Base-by-base conservation (phyloP, 2,113 vertebrate species). In the Apistogramma diplotaenia region DNA sequence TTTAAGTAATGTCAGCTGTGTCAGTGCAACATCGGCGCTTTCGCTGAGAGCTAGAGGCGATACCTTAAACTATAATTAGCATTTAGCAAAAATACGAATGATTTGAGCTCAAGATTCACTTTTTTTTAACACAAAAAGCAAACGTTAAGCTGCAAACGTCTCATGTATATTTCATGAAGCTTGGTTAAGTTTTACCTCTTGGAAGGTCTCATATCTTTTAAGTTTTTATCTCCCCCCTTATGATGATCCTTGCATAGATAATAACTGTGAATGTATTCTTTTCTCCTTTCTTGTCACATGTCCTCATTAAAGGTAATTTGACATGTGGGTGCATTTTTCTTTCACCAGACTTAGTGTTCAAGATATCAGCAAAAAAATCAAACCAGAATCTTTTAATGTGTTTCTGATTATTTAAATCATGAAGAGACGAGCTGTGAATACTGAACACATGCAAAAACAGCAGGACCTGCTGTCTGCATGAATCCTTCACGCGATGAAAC, bases 361-460 rank as follows among this genome's bases (percentile, higher is more conserved):
- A 49, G 62, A 70, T 29, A 49, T 49, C 16, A 70, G 51, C n/a
- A 21, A 5, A 70, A 5, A 70, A 49, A 70, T n/a, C n/a, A 74
- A 56, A 57, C 21, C 33, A 40, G 8, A 72, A 43, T 23, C 80
- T 43, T 55, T 61, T 9, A 56, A 56, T 49, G 5, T 76, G 23
- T 46, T 46, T 40, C 29, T 49, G 87, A 72, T 59, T 13, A 62
- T 82, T 60, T 81, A 33, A 65, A 49, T 37, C 65, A 72, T 8
- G 21, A 81, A 73, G 74, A 87, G 83, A 81, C 70, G 79, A 85
- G 67, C 81, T 19, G 61, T 75, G 75, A 80, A 79, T 23, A 37
- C 49, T 83, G 78, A 84, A 74, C 79, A 65, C 67, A 76, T 87
- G 81, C 58, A 54, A 74, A 78, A 54, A 76, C 72, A 90, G 74